phyloP scores from a whole-genome alignment of 2,113 vertebrate species.

The Columba janthina region DNA sequence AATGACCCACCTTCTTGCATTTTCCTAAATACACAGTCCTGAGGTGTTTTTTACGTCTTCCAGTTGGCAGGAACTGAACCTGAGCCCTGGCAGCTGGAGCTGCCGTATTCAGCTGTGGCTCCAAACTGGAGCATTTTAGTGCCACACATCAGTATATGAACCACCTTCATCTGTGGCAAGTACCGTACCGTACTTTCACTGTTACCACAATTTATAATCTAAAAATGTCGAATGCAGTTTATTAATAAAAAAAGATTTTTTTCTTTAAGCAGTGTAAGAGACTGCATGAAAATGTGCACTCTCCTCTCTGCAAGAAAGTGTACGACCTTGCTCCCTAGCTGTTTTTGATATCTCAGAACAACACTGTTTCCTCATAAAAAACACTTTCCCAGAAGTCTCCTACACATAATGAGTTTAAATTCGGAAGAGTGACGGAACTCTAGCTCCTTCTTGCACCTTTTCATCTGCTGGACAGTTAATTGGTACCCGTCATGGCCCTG shows the following conservation, averaged over 20 bases:
- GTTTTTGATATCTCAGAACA: background rate
- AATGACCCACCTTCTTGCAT: background rate
- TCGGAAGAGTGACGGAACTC: background rate
- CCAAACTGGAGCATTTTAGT: background rate
- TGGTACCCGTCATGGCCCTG: background rate
- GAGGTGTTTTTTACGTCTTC: background rate
- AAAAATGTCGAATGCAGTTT: background rate
- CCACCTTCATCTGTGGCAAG: background rate
- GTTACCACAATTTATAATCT: background rate
- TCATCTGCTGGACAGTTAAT: fast-evolving
- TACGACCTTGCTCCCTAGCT: background rate
- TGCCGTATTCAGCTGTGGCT: background rate
- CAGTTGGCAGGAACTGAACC: background rate
- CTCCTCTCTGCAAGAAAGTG: background rate
- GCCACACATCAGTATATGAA: fast-evolving
- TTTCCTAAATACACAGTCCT: background rate
- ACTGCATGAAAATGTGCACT: fast-evolving
- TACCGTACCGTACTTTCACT: background rate
- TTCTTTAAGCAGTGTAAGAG: background rate
- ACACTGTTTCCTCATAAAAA: background rate
- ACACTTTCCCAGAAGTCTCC: background rate
- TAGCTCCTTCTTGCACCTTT: background rate
- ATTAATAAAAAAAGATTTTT: background rate
- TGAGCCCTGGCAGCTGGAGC: background rate
- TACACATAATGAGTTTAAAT: background rate